These are phyloP conservation scores for Plotosus lineatus DNA, from an alignment of 2,113 vertebrate genomes.

Conservation along the genomic window DNA sequence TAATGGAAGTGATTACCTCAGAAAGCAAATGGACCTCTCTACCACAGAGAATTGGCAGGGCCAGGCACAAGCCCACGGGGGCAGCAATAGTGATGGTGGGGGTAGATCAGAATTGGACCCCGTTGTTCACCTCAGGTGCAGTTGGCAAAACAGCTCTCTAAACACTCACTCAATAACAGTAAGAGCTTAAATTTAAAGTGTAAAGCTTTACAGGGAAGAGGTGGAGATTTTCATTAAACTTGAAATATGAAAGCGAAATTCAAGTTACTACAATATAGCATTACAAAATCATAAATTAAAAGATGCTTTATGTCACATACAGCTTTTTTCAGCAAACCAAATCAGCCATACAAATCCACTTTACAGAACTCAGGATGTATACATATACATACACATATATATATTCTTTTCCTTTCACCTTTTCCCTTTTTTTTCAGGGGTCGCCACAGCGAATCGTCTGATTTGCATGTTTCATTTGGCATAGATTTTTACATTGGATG, in stretches of 20 bases:
- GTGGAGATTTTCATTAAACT: constrained; percentile 1
- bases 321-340: background rate
- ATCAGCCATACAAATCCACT: background rate
- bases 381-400: too few relatives aligned
- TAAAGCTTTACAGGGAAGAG: background rate
- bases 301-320: background rate
- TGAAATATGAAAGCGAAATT: background rate
- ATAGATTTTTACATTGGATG: too few relatives aligned
- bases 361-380: background rate
- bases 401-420: too few relatives aligned
- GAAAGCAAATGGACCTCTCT: constrained; percentile 68
- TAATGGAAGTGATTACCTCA: constrained; percentile 75
- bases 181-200: constrained; percentile 11
- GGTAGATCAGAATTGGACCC: constrained; percentile 51
- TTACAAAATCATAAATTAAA: background rate
- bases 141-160: constrained; percentile 35
- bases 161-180: constrained; percentile 29
- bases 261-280: constrained; percentile 2
- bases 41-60: constrained; percentile 55
- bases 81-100: constrained; percentile 43
- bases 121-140: constrained; percentile 51
- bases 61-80: constrained; percentile 50
- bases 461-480: too few relatives aligned
- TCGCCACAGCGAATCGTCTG: too few relatives aligned
- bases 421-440: too few relatives aligned